Evolutionary conservation across 2,113 vertebrate species (phyloP).

Genomic region (Australoheros scitulus): DNA sequence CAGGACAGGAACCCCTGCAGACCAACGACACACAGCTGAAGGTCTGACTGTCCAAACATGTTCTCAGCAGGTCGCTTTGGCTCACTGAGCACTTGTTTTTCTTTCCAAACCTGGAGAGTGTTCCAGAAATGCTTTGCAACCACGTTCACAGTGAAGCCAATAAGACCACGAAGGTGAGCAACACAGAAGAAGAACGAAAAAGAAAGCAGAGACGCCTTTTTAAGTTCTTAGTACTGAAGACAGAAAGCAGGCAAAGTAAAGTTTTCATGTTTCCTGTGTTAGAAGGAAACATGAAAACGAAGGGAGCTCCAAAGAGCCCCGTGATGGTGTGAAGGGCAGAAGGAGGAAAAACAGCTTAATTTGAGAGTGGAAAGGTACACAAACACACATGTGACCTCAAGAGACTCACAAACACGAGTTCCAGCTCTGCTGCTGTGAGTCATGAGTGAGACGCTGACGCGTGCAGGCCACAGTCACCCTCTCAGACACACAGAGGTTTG

Average conservation of each 20-base stretch:
- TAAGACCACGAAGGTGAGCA: no score
- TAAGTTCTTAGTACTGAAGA: neutral
- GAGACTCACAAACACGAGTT: neutral
- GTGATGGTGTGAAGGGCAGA: neutral
- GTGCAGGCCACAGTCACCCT: no score
- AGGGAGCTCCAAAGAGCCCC: neutral
- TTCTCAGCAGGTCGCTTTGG: neutral
- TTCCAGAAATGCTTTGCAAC: no score
- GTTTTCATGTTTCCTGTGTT: no score
- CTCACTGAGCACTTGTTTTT: no score
- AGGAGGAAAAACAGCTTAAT: constrained; percentile 14
- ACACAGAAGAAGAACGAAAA: no score
- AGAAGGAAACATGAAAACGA: neutral
- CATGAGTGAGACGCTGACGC: no score
- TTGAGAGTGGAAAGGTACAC: constrained; percentile 33
- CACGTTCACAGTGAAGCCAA: neutral
- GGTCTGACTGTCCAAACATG: neutral
- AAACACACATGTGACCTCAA: constrained; percentile 22
- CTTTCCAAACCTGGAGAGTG: neutral
- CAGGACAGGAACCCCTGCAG: constrained; percentile 82
- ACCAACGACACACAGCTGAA: neutral
- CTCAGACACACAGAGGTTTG: no score
- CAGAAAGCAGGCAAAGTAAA: neutral
- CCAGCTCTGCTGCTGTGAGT: no score
- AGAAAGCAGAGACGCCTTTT: no score